These are phyloP conservation scores for Xestia rhomboidea DNA, from an alignment of 2,888 invertebrate genomes.

Conservation along the genomic window DNA sequence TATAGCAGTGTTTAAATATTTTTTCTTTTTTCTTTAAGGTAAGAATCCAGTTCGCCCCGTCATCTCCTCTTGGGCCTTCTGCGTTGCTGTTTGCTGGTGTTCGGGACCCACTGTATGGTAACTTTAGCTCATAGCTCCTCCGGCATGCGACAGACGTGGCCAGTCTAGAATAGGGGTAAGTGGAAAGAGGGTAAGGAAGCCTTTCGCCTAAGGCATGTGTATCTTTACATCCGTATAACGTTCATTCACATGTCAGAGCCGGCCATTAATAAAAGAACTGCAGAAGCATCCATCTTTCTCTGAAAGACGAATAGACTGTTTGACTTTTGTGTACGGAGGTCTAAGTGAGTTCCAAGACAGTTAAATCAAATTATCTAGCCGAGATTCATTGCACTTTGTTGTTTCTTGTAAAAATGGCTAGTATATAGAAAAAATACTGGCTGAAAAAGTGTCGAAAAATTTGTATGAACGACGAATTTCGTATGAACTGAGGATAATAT, in stretches of 20 bases:
- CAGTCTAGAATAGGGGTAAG: not conserved
- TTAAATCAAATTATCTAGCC: constrained; percentile 15
- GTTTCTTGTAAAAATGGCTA: not conserved
- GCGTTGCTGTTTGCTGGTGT: not conserved
- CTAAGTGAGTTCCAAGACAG: not conserved
- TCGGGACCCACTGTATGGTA: not conserved
- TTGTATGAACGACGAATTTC: too few relatives aligned
- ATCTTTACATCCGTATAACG: not conserved
- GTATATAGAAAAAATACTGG: not conserved
- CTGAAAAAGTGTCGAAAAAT: too few relatives aligned
- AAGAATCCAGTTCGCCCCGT: not conserved
- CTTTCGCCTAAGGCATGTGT: not conserved
- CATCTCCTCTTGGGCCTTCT: not conserved
- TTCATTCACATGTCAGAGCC: not conserved
- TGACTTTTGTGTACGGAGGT: not conserved
- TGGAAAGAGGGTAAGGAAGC: not conserved
- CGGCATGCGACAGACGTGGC: not conserved
- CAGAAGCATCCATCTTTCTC: constrained; percentile 2
- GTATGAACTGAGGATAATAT: too few relatives aligned
- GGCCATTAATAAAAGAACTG: not conserved
- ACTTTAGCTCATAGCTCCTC: not conserved
- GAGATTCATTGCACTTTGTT: not conserved
- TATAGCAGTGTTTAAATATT: too few relatives aligned
- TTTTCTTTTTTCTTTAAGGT: constrained; percentile 7
- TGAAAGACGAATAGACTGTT: constrained; percentile 9